Percentiles rank a stretch among this genome's conserved stretches.
These are phyloP conservation scores for Corynorhinus townsendii DNA, from an alignment of 2,113 vertebrate species.

Conservation along the genomic window DNA sequence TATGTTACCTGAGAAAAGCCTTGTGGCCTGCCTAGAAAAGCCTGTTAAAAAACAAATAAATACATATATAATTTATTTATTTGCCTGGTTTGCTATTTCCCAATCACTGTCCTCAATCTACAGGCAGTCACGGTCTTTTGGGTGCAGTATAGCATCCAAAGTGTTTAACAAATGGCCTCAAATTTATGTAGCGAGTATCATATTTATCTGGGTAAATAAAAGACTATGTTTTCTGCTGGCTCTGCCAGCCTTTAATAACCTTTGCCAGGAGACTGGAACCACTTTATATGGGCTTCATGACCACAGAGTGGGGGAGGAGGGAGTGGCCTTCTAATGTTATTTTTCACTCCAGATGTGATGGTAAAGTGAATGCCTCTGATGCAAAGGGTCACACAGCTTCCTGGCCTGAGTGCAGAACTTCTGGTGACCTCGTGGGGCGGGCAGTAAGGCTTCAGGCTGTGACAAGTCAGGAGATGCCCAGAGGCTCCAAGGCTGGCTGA, in stretches of 20 bases:
- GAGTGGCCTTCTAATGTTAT: not conserved
- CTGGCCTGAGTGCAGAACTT: not conserved
- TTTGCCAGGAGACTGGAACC: conserved; percentile 47
- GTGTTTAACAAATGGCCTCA: conserved; percentile 56
- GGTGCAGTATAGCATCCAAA: conserved; percentile 31
- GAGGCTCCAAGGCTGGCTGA: not conserved
- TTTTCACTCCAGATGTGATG: not conserved
- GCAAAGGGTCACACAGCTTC: not conserved
- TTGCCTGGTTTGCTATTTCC: conserved; percentile 50
- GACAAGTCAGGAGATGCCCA: not conserved
- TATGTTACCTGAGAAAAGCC: conserved; percentile 26
- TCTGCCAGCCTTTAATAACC: conserved; percentile 19
- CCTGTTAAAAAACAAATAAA: conserved; percentile 51
- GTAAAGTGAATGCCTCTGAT: not conserved
- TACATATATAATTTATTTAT: conserved; percentile 52
- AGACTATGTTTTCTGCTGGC: conserved; percentile 20
- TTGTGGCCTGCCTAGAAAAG: conserved; percentile 13
- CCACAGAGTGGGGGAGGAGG: not conserved
- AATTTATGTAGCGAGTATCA: conserved; percentile 65
- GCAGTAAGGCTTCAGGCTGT: not conserved
- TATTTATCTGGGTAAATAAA: conserved; percentile 68
- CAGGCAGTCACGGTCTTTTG: conserved; percentile 43
- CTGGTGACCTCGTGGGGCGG: not conserved
- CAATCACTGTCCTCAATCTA: not conserved
- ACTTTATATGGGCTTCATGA: not conserved